Evolutionary conservation across 2,797 vertebrate species (phyloP), one percentile per base, ranked within the genome.

Genomic region (Cryptoblepharus egeriae): DNA sequence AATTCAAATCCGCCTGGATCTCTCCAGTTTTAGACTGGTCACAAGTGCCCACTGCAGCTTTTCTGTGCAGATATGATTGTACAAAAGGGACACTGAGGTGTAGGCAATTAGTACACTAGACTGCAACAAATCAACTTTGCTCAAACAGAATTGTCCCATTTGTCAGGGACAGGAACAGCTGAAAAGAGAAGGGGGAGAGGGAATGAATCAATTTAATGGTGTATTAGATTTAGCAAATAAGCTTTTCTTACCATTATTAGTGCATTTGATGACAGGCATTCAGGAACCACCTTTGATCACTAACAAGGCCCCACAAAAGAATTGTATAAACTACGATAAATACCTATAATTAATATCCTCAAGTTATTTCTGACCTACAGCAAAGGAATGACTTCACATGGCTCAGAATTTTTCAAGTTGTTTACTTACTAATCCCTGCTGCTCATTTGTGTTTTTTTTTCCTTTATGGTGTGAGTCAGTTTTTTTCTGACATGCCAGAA

Each of bases 211-310:
- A 89, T 91, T 91, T 93, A 94, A 94, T 90, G 91, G 88, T 88
- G 81, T 88, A 92, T 94, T 94, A 93, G 87, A 89, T 90, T 95
- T 92, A 92, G 90, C 88, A 95, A 95, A 96, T 94, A 91, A 95
- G 86, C 88, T 87, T 88, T 93, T 94, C 82, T 92, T 84, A 83
- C 84, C 85, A 89, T 92, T 84, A 75, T 93, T 92, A 64, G 26
- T 92, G 93, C 89, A 87, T 85, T 94, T 91, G 94, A 95, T 94
- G 94, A 94, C 93, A 93, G 89, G 88, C 49, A 75, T 93, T 92
- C 92, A 91, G 88, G 91, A 93, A 88, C 76, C 58, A 87, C 83
- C 94, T 96, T 95, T 96, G 95, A 95, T 95, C 95, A 93, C 88
- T 84, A 90, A 93, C 88, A 90, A 87, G 93, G 90, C 92, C 88